Conservation (phyloP, 2,797 vertebrate species). For the Ispidina lecontei region DNA sequence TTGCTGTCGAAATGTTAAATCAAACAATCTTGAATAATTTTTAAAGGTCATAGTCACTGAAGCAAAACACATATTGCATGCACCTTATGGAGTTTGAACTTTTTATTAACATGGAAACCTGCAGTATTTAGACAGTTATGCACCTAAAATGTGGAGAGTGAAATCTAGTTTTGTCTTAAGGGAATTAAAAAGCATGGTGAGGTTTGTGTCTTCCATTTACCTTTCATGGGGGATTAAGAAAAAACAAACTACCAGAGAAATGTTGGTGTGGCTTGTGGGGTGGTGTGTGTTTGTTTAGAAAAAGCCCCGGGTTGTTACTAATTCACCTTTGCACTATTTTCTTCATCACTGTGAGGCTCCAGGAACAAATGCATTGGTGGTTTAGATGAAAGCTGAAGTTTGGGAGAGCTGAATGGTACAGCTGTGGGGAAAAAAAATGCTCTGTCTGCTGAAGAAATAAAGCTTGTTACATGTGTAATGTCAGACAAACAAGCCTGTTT, state of each 20-base stretch:
- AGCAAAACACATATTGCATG: neutral
- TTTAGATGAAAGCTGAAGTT: neutral
- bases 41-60: slow-evolving; percentile 59
- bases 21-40: slow-evolving; percentile 34
- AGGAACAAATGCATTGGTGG: neutral
- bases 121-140: neutral
- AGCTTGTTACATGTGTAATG: neutral
- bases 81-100: neutral
- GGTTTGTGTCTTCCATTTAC: neutral
- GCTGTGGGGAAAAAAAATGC: neutral
- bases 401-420: neutral
- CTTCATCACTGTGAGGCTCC: neutral
- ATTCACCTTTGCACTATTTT: neutral
- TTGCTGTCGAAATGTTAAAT: slow-evolving; percentile 62
- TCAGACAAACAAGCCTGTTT: neutral
- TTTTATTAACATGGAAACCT: neutral
- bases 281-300: neutral
- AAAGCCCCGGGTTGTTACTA: neutral
- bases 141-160: neutral
- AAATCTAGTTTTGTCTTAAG: neutral
- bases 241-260: neutral
- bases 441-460: neutral
- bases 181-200: neutral
- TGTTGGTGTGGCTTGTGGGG: neutral
- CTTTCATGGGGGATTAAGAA: neutral